phyloP scores from a whole-genome alignment of 2,888 invertebrate genomes.

The Ethmia dodecea region DNA sequence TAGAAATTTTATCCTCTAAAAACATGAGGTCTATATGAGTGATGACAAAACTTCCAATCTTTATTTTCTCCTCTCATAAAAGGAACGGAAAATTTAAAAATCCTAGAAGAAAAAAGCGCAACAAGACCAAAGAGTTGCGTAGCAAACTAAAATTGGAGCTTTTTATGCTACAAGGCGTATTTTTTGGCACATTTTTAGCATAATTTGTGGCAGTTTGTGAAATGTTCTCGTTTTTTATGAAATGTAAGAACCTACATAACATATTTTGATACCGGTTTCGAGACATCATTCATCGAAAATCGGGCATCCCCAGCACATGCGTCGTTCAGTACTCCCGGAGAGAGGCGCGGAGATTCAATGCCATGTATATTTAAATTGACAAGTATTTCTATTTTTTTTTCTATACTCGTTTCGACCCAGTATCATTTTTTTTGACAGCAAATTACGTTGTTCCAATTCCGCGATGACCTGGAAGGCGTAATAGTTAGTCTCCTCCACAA shows the following conservation, averaged over 20 bases:
- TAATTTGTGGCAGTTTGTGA: constrained; percentile 1
- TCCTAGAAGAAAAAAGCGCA: too few species aligned
- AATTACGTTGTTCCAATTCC: background rate
- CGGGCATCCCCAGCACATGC: constrained; percentile 6
- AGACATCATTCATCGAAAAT: constrained; percentile 4
- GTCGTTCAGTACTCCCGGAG: constrained; percentile 9
- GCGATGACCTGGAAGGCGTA: background rate
- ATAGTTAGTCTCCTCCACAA: background rate
- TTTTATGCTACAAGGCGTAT: too few species aligned
- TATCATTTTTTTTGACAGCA: background rate
- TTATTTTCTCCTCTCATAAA: too few species aligned
- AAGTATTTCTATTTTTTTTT: background rate
- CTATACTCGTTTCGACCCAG: background rate
- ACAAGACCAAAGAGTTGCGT: too few species aligned
- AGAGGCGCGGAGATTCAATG: background rate
- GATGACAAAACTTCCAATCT: too few species aligned
- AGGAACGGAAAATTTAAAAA: too few species aligned
- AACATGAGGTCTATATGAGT: too few species aligned
- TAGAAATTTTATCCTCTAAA: too few species aligned
- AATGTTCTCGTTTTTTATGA: constrained; percentile 1
- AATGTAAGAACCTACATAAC: constrained; percentile 1
- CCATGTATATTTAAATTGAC: background rate
- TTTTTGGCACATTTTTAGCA: constrained; percentile 18
- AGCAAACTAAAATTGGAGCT: too few species aligned
- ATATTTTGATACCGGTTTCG: constrained; percentile 3